phyloP scores from a whole-genome alignment of 1,140 invertebrate genomes.

The Drosophila baimaii region DNA sequence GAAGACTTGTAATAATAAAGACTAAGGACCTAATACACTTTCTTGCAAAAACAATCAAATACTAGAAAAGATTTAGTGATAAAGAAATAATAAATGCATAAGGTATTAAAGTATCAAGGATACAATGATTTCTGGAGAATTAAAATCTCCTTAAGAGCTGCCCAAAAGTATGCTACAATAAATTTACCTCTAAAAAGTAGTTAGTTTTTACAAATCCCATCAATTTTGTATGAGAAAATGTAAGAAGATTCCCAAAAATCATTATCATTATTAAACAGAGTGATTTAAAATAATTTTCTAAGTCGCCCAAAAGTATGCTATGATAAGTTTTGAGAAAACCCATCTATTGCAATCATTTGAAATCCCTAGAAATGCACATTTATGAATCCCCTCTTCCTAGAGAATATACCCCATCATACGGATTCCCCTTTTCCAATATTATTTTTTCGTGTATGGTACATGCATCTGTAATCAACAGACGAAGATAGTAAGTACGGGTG shows the following conservation, averaged over 20 bases:
- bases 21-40: constrained; percentile 18
- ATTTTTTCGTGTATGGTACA: constrained; percentile 57
- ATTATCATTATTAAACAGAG: background rate
- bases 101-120: background rate
- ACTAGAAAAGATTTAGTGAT: background rate
- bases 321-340: background rate
- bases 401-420: background rate
- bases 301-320: background rate
- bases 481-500: constrained; percentile 58
- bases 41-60: background rate
- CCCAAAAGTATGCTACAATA: background rate
- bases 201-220: background rate
- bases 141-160: background rate
- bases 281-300: background rate
- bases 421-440: constrained; percentile 22
- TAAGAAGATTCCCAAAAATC: background rate
- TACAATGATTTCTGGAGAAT: background rate
- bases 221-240: background rate
- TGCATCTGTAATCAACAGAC: constrained; percentile 78
- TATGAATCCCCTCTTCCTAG: background rate
- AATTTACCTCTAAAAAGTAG: background rate
- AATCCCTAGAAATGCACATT: background rate
- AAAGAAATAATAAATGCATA: background rate
- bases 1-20: constrained; percentile 14
- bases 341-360: too few species aligned